phyloP scores from a whole-genome alignment of 2,797 vertebrate species.

The Bothrops alternatus region DNA sequence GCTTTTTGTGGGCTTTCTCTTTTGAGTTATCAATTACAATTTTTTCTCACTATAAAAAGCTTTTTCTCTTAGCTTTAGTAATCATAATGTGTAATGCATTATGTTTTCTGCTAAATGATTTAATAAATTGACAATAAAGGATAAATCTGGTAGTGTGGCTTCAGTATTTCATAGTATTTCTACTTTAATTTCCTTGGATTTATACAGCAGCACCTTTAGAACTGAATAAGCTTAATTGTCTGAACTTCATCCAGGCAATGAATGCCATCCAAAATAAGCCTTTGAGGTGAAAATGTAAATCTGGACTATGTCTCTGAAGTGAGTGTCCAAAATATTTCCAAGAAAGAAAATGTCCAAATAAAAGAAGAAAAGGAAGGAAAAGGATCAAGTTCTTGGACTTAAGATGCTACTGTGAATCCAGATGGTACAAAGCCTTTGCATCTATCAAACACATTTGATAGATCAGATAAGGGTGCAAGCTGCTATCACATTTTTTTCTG shows the following conservation, averaged over 20 bases:
- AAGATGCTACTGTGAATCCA: constrained; percentile 12
- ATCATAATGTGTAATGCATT: not conserved
- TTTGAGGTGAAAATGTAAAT: not conserved
- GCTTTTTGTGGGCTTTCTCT: constrained; percentile 13
- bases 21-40: not conserved
- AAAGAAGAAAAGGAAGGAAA: constrained; percentile 1
- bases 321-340: not conserved
- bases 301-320: constrained; percentile 7
- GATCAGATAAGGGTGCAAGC: constrained; percentile 2
- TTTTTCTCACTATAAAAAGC: not conserved
- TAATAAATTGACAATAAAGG: not conserved
- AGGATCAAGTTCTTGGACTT: constrained; percentile 13
- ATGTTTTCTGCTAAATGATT: not conserved
- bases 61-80: constrained; percentile 2
- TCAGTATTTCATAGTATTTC: constrained; percentile 37
- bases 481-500: constrained; percentile 27
- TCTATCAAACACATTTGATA: constrained; percentile 16
- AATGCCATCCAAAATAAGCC: constrained; percentile 18
- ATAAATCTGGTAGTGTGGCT: constrained; percentile 21
- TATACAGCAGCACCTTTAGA: constrained; percentile 44
- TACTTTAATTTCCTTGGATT: constrained; percentile 36
- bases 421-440: constrained; percentile 19
- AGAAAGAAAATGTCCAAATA: constrained; percentile 12
- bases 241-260: constrained; percentile 12
- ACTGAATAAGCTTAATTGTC: not conserved